phyloP scores from a whole-genome alignment of 2,888 invertebrate genomes.

The Euclidia mi region DNA sequence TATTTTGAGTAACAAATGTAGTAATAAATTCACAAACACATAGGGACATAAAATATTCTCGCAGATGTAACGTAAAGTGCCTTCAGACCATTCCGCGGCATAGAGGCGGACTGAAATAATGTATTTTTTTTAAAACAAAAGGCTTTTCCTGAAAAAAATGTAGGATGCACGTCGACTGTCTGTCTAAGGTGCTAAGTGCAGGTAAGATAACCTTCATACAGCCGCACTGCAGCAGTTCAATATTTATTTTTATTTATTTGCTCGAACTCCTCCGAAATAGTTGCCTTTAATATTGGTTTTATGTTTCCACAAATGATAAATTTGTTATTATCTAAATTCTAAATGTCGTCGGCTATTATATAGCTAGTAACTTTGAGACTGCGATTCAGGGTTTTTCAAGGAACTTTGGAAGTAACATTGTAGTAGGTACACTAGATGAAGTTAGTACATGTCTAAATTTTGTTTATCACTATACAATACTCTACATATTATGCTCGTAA shows the following conservation, averaged over 20 bases:
- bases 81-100: slow-evolving; percentile 38
- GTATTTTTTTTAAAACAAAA: slow-evolving; percentile 54
- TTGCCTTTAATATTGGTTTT: no score
- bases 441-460: no score
- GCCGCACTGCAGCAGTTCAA: slow-evolving; percentile 3
- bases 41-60: slow-evolving; percentile 28
- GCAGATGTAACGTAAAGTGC: slow-evolving; percentile 27
- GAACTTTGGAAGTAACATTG: no score
- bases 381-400: no score
- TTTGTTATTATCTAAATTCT: no score
- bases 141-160: slow-evolving; percentile 51
- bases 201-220: slow-evolving; percentile 38
- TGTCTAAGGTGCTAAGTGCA: slow-evolving; percentile 56
- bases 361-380: no score
- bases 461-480: no score
- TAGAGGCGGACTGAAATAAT: slow-evolving; percentile 43
- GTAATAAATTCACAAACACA: slow-evolving; percentile 1
- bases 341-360: no score
- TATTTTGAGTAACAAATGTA: neutral
- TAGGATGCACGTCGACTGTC: slow-evolving; percentile 46
- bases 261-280: neutral
- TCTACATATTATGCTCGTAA: no score
- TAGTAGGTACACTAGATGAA: no score
- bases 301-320: no score
- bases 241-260: neutral